Base-by-base conservation (phyloP, 2,888 invertebrate genomes). In the Chironomus tentans region DNA sequence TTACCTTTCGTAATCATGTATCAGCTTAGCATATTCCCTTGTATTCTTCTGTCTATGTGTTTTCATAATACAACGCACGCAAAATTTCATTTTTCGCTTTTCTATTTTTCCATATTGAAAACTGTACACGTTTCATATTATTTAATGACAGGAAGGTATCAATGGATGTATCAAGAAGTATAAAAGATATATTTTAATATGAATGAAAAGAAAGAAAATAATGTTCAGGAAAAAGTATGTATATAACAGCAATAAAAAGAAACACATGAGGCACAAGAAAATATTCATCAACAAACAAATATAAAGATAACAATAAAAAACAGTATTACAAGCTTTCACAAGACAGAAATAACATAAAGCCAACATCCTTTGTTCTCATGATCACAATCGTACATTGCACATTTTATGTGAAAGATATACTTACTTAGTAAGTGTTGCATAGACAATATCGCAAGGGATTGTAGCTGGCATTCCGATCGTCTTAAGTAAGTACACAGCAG, bases 361-460 rank as follows among this genome's bases (percentile, higher is more conserved):
- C 28, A 38, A 38, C 10, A 10, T 38, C 10, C 38, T 38, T 38
- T 10, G 38, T 38, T 38, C 38, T 38, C 7, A 38, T 10, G 10
- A 38, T 38, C 38, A 38, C 10, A 38, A 10, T 10, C 38, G 0
- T 2, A 38, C 38, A 38, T 38, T 7, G 2, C 2, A 10, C 10
- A 38, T 10, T 10, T 10, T 10, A 10, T 10, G 2, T 7, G 2
- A 38, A 38, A 38, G 38, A 38, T 24, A 13, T 65, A 90, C 92
- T 90, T 85, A 96, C 95, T 94, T 95, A 81, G 91, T 91, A 78
- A 94, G 89, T 77, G 94, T 92, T 77, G 94, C 94, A 82, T 92
- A 90, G 80, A 94, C 88, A 78, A 97, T 90, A 82, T 97, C 97
- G 76, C 92, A 91, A 21, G 97, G 96, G 76, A 97, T 85, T 69